Evolutionary conservation across 2,888 invertebrate species (phyloP).

Genomic region (Callimorpha dominula): DNA sequence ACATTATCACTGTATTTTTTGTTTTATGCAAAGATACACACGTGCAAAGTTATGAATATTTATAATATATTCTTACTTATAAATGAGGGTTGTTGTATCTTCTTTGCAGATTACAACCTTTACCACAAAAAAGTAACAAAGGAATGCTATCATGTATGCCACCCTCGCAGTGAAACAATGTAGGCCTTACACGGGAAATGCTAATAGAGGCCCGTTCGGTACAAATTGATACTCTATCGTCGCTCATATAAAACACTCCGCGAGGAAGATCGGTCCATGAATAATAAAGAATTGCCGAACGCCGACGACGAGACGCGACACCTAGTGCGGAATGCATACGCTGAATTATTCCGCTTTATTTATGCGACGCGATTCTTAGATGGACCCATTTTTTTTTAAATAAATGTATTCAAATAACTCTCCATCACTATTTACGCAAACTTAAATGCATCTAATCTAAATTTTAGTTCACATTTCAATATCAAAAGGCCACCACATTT

Average conservation of each 20-base stretch:
- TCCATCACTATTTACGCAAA: no score
- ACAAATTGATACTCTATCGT: constrained; percentile 87
- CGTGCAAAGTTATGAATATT: neutral
- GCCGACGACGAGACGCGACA: constrained; percentile 67
- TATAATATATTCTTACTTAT: neutral
- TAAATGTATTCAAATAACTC: no score
- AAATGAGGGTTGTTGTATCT: neutral
- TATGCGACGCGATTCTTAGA: no score
- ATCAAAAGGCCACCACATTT: no score
- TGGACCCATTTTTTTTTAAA: neutral
- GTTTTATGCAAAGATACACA: neutral
- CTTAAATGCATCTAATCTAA: no score
- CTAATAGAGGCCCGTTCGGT: constrained; percentile 81
- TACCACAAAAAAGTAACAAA: constrained; percentile 18
- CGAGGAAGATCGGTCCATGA: constrained; percentile 83
- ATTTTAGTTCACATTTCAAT: no score
- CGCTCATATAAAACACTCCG: constrained; percentile 87
- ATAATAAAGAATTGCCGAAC: constrained; percentile 85
- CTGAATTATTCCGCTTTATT: constrained; percentile 45
- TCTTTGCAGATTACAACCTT: constrained; percentile 4
- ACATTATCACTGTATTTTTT: no score
- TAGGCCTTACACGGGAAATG: constrained; percentile 78
- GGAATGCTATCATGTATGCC: constrained; percentile 30
- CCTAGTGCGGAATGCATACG: constrained; percentile 47
- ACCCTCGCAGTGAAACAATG: constrained; percentile 72